Percentiles rank a stretch among this genome's conserved stretches.
These are phyloP conservation scores for Corythaeola cristata DNA, from an alignment of 2,113 vertebrate genomes.

Conservation along the genomic window DNA sequence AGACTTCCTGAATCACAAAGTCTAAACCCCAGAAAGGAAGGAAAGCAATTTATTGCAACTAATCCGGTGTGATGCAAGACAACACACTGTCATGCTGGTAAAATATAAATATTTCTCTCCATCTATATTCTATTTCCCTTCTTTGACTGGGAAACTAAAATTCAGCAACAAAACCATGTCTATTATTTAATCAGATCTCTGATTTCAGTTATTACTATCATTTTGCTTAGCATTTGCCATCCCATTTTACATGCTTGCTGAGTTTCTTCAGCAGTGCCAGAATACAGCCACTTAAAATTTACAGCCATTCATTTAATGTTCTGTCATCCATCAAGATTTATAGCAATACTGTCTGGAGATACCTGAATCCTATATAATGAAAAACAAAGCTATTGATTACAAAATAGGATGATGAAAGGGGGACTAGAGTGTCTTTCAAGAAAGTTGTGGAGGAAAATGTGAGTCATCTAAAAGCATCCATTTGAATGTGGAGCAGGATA, in stretches of 20 bases:
- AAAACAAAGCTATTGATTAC: constrained; percentile 45
- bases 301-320: constrained; percentile 56
- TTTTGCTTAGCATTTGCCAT: neutral
- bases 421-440: neutral
- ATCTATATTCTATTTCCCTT: neutral
- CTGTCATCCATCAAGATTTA: constrained; percentile 48
- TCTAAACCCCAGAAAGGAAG: neutral
- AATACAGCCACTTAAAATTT: constrained; percentile 60
- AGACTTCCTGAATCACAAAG: neutral
- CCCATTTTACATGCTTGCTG: neutral
- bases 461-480: constrained; percentile 8
- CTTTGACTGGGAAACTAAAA: neutral
- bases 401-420: constrained; percentile 22
- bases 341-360: neutral
- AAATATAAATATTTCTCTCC: neutral
- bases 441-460: constrained; percentile 18
- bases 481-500: neutral
- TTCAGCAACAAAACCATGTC: neutral
- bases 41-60: neutral
- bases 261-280: neutral
- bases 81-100: neutral
- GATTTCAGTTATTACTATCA: neutral
- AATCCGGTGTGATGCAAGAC: neutral
- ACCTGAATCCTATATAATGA: constrained; percentile 26
- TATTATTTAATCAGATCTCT: constrained; percentile 13